These are phyloP conservation scores for Mionectes olivaceus DNA, from an alignment of 2,797 vertebrate species.

Conservation along the genomic window DNA sequence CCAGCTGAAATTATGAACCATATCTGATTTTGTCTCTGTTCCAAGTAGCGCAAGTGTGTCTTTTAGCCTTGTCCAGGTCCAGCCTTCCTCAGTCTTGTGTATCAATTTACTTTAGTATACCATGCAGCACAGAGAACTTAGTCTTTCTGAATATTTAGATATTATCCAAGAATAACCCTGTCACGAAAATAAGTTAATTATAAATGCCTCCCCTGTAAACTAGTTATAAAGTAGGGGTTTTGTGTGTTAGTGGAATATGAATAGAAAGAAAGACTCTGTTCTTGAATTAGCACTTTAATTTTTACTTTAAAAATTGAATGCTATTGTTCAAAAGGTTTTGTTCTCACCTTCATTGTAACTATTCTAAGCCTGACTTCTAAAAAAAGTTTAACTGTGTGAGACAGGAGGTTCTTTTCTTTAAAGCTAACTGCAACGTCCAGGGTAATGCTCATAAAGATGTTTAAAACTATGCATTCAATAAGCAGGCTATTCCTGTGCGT, in stretches of 20 bases:
- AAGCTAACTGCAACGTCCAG: not conserved
- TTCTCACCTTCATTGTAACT: not conserved
- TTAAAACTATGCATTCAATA: conserved; percentile 9
- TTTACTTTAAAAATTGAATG: not conserved
- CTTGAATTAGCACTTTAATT: conserved; percentile 54
- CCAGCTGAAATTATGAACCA: not conserved
- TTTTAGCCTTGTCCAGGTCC: not conserved
- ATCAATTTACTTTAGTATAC: not conserved
- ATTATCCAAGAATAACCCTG: conserved; percentile 29
- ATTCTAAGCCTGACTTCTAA: not conserved
- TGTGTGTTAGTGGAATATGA: conserved; percentile 14
- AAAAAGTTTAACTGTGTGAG: not conserved
- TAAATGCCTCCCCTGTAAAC: conserved; percentile 12
- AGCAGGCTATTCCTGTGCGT: not conserved
- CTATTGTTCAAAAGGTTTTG: conserved; percentile 42
- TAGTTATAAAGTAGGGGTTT: conserved; percentile 37
- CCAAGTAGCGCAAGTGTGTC: not conserved
- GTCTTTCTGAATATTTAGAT: conserved; percentile 42
- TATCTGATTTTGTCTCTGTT: not conserved
- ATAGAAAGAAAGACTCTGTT: conserved; percentile 8
- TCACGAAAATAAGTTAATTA: conserved; percentile 54
- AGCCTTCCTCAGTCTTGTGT: not conserved
- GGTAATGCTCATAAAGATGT: not conserved
- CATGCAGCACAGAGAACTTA: not conserved
- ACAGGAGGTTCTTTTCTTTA: not conserved